Evolutionary conservation across 2,888 invertebrate genomes (phyloP), one percentile per base, ranked within the genome.

Genomic region (Metellina segmentata): DNA sequence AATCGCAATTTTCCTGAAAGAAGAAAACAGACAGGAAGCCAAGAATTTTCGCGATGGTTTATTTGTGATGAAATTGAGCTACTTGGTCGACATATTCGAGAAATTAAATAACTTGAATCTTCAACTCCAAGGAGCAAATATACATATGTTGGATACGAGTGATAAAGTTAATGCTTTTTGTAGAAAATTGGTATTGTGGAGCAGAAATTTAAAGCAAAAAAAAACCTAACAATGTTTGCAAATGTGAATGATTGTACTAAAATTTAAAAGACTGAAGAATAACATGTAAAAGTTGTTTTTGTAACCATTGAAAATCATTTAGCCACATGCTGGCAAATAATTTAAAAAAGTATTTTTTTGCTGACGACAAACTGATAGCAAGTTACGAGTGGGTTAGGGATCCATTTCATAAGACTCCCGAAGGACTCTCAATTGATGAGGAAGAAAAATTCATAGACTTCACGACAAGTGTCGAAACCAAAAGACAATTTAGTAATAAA

Each of bases 351-450:
- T 87, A 81, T 72, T 87, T 87, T 87, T 81, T 72, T 81, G 52
- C 72, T 87, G 79, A 81, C 48, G 87, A 87, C 79, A 87, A 81
- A 52, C 71, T 79, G 74, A 74, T 81, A 81, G 81, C 88, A 88
- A 88, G 81, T 88, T 88, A 88, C 88, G 81, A 88, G 88, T 88
- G 88, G 81, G 75, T 88, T 81, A 88, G 88, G 74, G 49, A 88
- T 81, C 75, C 88, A 88, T 88, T 87, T 72, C 79, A 87, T 48
- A 81, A 81, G 52, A 87, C 53, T 71, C 81, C 34, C 13, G 87
- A 87, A 87, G 87, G 79, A 72, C 79, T 87, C 34, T 34, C 34
- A 34, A 34, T 34, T 34, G 34, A 34, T 34, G 34, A 34, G 34
- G 34, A 34, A 34, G 34, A 34, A 34, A 34, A 34, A 34, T 34